Conservation (phyloP, 2,113 vertebrate species). For the Perca fluviatilis region DNA sequence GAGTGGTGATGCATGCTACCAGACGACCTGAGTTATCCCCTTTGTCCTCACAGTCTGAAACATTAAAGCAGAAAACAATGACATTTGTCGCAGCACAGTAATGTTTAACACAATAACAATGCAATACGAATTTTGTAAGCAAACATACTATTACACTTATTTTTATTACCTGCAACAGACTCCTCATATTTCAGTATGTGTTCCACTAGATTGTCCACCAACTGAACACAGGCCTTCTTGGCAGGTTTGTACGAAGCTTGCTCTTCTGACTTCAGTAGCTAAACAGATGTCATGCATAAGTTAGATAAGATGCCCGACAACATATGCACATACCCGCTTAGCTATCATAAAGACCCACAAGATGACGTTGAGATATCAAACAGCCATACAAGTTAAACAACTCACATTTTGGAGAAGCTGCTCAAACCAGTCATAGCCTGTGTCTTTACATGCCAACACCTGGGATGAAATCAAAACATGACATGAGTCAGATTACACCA, state of each 20-base stretch:
- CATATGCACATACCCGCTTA: not conserved
- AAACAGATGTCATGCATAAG: not conserved
- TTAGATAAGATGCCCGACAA: conserved; percentile 15
- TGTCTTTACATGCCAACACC: conserved; percentile 97
- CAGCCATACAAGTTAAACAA: conserved; percentile 31
- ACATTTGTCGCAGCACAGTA: not conserved
- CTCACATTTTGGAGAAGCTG: conserved; percentile 99
- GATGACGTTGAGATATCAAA: not conserved
- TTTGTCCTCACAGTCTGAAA: conserved; percentile 89
- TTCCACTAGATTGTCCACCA: conserved; percentile 98
- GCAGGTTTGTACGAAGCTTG: conserved; percentile 97
- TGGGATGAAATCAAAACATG: conserved; percentile 61
- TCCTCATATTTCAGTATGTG: conserved; percentile 98
- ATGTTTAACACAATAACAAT: not conserved
- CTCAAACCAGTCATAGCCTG: conserved; percentile 99
- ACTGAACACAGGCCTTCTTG: conserved; percentile 96
- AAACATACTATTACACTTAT: not conserved
- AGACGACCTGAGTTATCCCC: conserved; percentile 92
- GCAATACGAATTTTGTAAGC: not conserved
- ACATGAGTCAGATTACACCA: not conserved
- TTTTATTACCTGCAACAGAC: conserved; percentile 90
- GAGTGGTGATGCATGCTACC: conserved; percentile 96
- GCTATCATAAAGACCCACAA: not conserved
- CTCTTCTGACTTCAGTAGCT: conserved; percentile 97
- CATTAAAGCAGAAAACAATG: conserved; percentile 6